Conservation (phyloP, 2,888 invertebrate species). For the Archips crataeganus region DNA sequence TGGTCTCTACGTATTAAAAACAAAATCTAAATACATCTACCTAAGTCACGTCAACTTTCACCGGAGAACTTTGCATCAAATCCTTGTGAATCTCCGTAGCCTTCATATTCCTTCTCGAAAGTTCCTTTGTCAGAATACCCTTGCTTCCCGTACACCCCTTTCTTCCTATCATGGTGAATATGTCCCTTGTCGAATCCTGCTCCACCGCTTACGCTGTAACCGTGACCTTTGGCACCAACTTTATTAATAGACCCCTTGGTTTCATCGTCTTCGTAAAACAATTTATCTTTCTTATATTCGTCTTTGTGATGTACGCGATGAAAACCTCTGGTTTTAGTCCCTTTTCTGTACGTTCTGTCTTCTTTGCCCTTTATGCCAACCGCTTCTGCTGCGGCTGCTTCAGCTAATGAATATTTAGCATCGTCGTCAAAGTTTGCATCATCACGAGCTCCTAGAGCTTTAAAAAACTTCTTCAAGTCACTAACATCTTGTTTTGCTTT, state of each 20-base stretch:
- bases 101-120: constrained; percentile 77
- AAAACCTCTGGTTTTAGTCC: constrained; percentile 85
- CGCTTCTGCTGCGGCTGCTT: constrained; percentile 69
- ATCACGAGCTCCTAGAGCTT: constrained; percentile 61
- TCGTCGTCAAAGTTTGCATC: constrained; percentile 69
- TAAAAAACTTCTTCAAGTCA: constrained; percentile 69
- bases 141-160: constrained; percentile 76
- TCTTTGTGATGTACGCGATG: constrained; percentile 86
- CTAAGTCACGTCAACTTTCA: constrained; percentile 45
- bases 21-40: background rate
- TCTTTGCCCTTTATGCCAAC: constrained; percentile 74
- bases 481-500: constrained; percentile 63
- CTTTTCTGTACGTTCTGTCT: constrained; percentile 82
- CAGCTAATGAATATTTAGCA: constrained; percentile 70
- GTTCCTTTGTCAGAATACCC: constrained; percentile 82
- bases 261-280: constrained; percentile 85
- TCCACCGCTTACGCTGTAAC: constrained; percentile 75
- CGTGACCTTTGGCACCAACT: constrained; percentile 79
- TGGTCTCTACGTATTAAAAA: background rate
- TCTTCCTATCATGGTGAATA: constrained; percentile 72
- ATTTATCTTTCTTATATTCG: constrained; percentile 86
- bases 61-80: constrained; percentile 68
- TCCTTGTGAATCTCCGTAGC: constrained; percentile 76
- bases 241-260: constrained; percentile 81
- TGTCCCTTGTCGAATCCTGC: constrained; percentile 70